These are phyloP conservation scores for Zoanthus solanderi DNA, from an alignment of 92 coral and sea anemone species.

Conservation along the genomic window DNA sequence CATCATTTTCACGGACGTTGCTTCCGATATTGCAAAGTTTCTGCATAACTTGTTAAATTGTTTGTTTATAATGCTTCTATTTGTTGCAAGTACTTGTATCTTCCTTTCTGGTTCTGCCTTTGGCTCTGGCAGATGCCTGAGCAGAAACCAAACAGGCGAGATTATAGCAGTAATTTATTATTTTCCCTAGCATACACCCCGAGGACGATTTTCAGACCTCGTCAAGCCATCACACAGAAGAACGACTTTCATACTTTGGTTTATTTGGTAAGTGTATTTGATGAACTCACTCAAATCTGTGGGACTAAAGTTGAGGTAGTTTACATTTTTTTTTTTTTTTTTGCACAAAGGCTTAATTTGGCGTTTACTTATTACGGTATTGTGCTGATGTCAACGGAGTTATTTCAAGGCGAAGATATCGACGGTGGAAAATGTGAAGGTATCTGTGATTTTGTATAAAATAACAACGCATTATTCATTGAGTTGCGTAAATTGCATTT, in stretches of 20 bases:
- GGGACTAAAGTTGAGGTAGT: background rate
- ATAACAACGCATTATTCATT: background rate
- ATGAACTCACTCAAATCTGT: background rate
- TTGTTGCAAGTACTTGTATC: no score
- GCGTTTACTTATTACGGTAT: constrained; percentile 92
- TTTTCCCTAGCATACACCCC: constrained; percentile 63
- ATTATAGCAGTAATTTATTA: no score
- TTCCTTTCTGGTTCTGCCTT: no score
- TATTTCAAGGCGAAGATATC: constrained; percentile 74
- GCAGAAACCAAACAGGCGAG: no score
- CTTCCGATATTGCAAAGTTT: no score
- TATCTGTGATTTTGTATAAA: background rate
- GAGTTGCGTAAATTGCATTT: no score
- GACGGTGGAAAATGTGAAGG: constrained; percentile 82
- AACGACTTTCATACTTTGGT: constrained; percentile 86
- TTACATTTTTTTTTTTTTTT: background rate
- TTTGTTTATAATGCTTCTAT: no score
- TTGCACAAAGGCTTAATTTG: constrained; percentile 71
- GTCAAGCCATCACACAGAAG: constrained; percentile 71
- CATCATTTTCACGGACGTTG: no score
- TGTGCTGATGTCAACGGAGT: constrained; percentile 87
- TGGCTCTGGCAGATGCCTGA: no score
- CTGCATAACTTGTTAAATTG: no score
- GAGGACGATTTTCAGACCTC: constrained; percentile 80
- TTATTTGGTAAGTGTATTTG: constrained; percentile 80